Conservation (phyloP, 2,888 invertebrate species). For the Pyrrhia umbra region DNA sequence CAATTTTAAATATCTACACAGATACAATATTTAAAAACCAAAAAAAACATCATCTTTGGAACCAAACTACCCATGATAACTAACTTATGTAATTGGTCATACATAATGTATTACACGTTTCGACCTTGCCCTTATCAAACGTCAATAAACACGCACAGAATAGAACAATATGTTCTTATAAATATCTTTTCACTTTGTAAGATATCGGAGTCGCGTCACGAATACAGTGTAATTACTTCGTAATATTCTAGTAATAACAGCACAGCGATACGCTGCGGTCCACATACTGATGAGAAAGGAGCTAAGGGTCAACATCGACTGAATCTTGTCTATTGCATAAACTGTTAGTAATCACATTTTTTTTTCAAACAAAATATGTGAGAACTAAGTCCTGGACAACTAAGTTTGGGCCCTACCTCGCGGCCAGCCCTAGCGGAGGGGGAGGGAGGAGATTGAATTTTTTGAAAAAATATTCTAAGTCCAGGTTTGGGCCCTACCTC, state of each 20-base stretch:
- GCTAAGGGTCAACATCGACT: constrained; percentile 7
- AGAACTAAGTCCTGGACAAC: too few relatives aligned
- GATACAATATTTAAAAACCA: too few relatives aligned
- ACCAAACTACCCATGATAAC: not conserved
- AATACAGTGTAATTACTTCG: constrained; percentile 38
- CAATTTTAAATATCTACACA: too few relatives aligned
- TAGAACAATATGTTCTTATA: constrained; percentile 8
- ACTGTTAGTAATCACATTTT: not conserved
- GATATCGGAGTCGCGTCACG: constrained; percentile 36
- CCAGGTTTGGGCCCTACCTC: too few relatives aligned
- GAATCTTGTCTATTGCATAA: constrained; percentile 2
- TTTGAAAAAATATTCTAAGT: too few relatives aligned
- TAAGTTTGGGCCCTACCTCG: too few relatives aligned
- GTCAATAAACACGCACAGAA: not conserved
- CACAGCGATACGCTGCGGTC: not conserved
- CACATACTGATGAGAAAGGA: constrained; percentile 35
- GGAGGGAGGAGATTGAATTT: too few relatives aligned
- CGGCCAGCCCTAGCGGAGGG: too few relatives aligned
- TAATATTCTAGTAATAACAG: constrained; percentile 36
- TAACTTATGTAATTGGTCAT: not conserved
- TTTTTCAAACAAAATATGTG: too few relatives aligned
- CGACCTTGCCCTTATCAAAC: not conserved
- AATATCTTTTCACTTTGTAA: constrained; percentile 4
- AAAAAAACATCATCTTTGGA: too few relatives aligned
- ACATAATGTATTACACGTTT: not conserved